phyloP scores from a whole-genome alignment of 2,113 vertebrate species.

The Nyctibius bracteatus region DNA sequence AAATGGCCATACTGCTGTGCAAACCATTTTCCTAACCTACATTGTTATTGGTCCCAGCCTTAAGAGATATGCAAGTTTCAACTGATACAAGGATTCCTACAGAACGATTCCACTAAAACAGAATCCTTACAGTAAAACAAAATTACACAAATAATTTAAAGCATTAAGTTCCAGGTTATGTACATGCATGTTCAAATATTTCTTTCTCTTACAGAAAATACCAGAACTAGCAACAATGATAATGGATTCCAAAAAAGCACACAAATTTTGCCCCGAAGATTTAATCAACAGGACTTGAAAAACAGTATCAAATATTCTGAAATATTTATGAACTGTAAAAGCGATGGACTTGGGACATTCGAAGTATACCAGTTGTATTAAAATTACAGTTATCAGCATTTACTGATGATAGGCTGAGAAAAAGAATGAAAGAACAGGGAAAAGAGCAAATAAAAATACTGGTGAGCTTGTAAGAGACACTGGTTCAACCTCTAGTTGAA shows the following conservation, averaged over 20 bases:
- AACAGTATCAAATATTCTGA: neutral
- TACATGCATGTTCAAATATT: neutral
- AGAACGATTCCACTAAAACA: neutral
- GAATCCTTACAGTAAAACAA: neutral
- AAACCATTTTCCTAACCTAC: neutral
- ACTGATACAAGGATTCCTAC: neutral
- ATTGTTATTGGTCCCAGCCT: neutral
- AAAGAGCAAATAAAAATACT: neutral
- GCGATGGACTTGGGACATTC: neutral
- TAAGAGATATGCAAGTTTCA: neutral
- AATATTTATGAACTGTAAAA: constrained; percentile 8
- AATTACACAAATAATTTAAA: neutral
- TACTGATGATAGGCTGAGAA: neutral
- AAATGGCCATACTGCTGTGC: neutral
- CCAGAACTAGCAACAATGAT: neutral
- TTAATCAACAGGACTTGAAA: neutral
- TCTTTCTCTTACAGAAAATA: neutral
- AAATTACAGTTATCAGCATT: neutral
- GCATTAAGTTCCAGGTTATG: neutral
- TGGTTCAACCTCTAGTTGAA: neutral
- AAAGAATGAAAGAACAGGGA: neutral
- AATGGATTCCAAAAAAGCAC: neutral
- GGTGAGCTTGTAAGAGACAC: neutral
- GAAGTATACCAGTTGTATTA: neutral
- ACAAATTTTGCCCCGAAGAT: neutral